Evolutionary conservation across 1,140 invertebrate species (phyloP), one percentile per base, ranked within the genome.

Genomic region (Bursaphelenchus mucronatus): DNA sequence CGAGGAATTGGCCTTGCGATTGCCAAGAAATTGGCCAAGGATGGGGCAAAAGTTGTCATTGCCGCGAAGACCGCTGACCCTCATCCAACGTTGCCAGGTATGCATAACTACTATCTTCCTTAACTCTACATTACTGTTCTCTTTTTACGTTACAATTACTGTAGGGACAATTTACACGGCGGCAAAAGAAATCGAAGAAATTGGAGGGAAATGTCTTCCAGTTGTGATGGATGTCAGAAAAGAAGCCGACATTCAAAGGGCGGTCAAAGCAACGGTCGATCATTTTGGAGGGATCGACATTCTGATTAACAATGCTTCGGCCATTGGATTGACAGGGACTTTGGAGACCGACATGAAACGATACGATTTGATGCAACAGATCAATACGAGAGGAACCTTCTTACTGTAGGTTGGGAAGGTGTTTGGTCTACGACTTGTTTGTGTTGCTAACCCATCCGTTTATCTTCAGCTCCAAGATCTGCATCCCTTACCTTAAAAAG

Each of bases 271-370:
- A 67, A 88, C 92, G 9, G 88, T 95, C 0, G 86, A 89, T 51
- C 89, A 89, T 82, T 98, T 97, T 85, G 94, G 94, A 53, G 92
- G 92, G 5, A 95, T 98, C 76, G 94, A 98, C 81, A 90, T 97
- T 69, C 75, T 85, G 0, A 69, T 85, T 10, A 85, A 85, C 73
- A 85, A 85, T 74, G 84, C 91, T n/a, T 94, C 91, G 76, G 94
- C 94, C 13, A 97, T 97, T 73, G 89, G 88, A 19, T 84, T 97
- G 15, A 93, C 92, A 0, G 86, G 86, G 10, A 97, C 94, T 0
- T 79, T 86, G 5, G 83, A 88, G 0, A 95, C 93, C 0, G 88
- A 91, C 17, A 97, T 97, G 92, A 97, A 97, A 83, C 86, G 86
- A 83, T 95, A 92, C 76, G 92, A 95, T 82, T 83, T 95, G 17